Conservation (phyloP, 1,140 invertebrate species). For the Rhopalosiphum maidis region DNA sequence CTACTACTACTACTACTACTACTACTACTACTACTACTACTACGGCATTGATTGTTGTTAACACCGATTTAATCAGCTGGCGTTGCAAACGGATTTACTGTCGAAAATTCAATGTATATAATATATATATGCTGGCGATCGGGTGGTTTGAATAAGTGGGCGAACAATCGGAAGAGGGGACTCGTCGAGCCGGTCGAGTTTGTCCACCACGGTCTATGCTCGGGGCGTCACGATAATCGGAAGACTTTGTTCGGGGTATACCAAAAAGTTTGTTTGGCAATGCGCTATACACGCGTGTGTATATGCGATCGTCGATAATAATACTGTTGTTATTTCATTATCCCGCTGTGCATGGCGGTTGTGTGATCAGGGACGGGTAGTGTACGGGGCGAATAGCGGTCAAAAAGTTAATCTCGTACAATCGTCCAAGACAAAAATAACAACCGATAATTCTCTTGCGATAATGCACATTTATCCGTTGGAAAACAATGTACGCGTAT, state of each 20-base stretch:
- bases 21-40: background rate
- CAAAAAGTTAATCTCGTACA: background rate
- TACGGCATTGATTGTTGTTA: background rate
- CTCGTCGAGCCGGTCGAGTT: background rate
- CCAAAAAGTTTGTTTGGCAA: background rate
- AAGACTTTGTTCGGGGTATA: background rate
- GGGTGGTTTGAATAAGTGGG: too few species aligned
- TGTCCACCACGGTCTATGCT: background rate
- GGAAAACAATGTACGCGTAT: too few species aligned
- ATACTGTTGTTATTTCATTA: background rate
- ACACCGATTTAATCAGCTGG: background rate
- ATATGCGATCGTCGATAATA: background rate
- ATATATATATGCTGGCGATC: background rate
- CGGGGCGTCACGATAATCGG: background rate
- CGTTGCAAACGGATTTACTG: background rate
- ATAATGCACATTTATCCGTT: too few species aligned
- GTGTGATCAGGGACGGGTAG: background rate
- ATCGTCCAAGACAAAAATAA: background rate
- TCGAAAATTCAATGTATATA: background rate
- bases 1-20: too few species aligned
- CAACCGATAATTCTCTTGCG: too few species aligned
- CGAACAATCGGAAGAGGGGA: background rate
- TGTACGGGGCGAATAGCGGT: background rate
- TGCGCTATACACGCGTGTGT: background rate
- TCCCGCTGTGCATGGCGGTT: background rate